These are phyloP conservation scores for Odontomachus brunneus DNA, from an alignment of 1,140 invertebrate genomes.

Conservation along the genomic window DNA sequence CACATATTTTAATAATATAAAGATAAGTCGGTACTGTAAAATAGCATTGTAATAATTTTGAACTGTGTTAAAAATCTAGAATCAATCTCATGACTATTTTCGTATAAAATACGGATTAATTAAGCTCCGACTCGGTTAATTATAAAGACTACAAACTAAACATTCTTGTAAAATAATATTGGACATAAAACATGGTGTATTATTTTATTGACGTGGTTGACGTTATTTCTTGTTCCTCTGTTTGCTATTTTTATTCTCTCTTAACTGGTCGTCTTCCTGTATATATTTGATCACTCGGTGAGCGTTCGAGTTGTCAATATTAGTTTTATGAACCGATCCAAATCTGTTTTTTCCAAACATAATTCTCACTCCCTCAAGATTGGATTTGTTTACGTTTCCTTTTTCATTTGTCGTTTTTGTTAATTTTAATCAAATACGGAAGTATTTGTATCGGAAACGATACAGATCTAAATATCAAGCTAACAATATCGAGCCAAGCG, in stretches of 20 bases:
- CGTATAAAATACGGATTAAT: too few species aligned
- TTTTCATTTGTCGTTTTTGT: background rate
- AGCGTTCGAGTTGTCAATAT: constrained; percentile 7
- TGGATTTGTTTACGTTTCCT: constrained; percentile 12
- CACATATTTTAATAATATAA: too few species aligned
- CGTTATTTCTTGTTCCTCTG: background rate
- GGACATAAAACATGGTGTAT: background rate
- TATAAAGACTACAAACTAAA: background rate
- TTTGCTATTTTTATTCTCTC: constrained; percentile 13
- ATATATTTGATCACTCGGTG: constrained; percentile 5
- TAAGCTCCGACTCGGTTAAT: background rate
- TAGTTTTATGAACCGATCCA: constrained; percentile 12
- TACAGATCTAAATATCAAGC: background rate
- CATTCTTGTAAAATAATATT: background rate
- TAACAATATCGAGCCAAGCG: background rate
- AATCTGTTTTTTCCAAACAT: background rate
- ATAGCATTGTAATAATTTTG: too few species aligned
- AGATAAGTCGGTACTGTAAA: too few species aligned
- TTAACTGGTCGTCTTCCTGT: background rate
- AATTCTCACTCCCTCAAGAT: background rate
- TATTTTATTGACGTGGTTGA: background rate
- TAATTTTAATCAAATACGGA: too few species aligned
- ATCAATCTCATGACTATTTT: too few species aligned
- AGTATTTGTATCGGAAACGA: too few species aligned
- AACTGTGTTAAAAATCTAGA: too few species aligned